Percentiles rank a stretch among this genome's conserved stretches.
Conservation (phyloP, 2,797 vertebrate species). For the Lepidocolaptes lacrymiger region DNA sequence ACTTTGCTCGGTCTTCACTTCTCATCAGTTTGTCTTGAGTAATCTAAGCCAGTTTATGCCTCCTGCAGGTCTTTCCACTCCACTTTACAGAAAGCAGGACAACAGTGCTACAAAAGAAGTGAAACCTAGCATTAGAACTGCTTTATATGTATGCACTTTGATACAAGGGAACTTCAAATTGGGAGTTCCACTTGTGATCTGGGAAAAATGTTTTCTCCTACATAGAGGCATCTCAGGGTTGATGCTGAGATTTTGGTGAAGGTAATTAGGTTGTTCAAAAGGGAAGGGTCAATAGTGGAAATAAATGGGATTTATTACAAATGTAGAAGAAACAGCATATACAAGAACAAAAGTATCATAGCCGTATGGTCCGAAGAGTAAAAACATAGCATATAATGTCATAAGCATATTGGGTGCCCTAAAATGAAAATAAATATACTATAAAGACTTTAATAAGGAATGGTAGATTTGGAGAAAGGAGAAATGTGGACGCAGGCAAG, state of each 20-base stretch:
- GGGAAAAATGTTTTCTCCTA: not conserved
- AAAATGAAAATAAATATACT: not conserved
- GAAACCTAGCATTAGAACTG: not conserved
- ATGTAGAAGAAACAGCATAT: not conserved
- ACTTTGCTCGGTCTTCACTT: not conserved
- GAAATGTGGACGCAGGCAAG: not conserved
- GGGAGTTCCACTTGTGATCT: not conserved
- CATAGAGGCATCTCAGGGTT: not conserved
- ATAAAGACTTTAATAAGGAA: not conserved
- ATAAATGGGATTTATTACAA: not conserved
- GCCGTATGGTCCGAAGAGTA: not conserved
- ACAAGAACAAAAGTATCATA: not conserved
- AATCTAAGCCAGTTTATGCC: not conserved
- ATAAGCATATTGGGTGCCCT: not conserved
- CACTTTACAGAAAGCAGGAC: not conserved
- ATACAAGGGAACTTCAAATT: not conserved
- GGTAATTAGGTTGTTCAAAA: not conserved
- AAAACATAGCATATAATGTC: not conserved
- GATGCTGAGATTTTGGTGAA: not conserved
- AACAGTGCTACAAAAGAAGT: not conserved
- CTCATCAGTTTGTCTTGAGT: not conserved
- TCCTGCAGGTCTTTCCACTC: not conserved
- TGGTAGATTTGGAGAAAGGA: not conserved
- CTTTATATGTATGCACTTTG: not conserved
- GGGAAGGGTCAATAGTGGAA: not conserved